A percentile compares a stretch with the other conserved stretches of the same genome.
These are phyloP conservation scores for Dendrophyllia cribrosa DNA, from an alignment of 64 coral and sea anemone genomes.

Conservation along the genomic window DNA sequence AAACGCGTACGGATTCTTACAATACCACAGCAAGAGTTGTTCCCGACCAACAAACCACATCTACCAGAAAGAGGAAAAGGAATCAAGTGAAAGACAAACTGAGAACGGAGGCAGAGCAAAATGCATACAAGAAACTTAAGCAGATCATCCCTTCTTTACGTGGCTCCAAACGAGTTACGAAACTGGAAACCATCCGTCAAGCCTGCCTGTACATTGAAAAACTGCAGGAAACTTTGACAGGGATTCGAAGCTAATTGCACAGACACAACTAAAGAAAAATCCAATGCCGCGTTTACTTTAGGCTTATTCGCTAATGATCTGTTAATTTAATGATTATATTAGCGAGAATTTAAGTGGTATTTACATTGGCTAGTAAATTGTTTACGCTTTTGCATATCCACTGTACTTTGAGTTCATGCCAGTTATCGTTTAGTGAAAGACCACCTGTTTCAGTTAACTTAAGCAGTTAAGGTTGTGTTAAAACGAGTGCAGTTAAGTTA, in stretches of 20 bases:
- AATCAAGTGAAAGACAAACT: slow-evolving; percentile 72
- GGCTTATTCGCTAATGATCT: too few relatives aligned
- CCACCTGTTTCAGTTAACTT: too few relatives aligned
- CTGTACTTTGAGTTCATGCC: too few relatives aligned
- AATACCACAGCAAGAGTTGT: background rate
- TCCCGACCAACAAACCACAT: background rate
- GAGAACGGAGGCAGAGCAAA: slow-evolving; percentile 87
- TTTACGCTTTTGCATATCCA: too few relatives aligned
- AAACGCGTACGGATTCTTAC: background rate
- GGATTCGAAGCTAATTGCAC: background rate
- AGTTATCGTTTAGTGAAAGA: too few relatives aligned
- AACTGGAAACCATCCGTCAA: slow-evolving; percentile 80
- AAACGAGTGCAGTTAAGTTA: too few relatives aligned
- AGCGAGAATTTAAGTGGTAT: too few relatives aligned
- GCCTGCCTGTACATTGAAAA: slow-evolving; percentile 76
- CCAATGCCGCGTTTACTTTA: background rate
- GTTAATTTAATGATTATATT: too few relatives aligned
- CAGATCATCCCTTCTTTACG: slow-evolving; percentile 72
- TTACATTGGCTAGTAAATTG: too few relatives aligned
- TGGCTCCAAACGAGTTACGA: slow-evolving; percentile 69
- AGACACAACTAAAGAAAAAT: background rate
- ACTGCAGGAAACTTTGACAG: slow-evolving; percentile 72
- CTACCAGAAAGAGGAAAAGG: slow-evolving; percentile 48
- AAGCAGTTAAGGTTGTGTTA: too few relatives aligned
- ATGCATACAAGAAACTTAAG: slow-evolving; percentile 82